These are phyloP conservation scores for Parascotia fuliginaria DNA, from an alignment of 2,888 invertebrate genomes.

Conservation along the genomic window DNA sequence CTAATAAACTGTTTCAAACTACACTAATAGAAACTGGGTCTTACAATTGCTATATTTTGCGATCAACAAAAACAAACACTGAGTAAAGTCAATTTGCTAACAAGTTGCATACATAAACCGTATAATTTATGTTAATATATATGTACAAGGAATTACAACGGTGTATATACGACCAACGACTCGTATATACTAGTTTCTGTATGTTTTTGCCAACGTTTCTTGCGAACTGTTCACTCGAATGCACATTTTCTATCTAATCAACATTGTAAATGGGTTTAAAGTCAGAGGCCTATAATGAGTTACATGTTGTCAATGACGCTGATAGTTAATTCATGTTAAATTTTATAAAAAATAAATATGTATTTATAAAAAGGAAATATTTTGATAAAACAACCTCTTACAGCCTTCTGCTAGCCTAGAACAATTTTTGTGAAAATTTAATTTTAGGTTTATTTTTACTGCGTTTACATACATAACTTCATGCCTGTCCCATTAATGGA, in stretches of 20 bases:
- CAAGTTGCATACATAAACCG: slow-evolving; percentile 8
- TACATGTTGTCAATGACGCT: slow-evolving; percentile 43
- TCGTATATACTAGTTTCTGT: slow-evolving; percentile 23
- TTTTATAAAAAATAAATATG: too few relatives aligned
- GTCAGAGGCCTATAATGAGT: slow-evolving; percentile 47
- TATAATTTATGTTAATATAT: slow-evolving; percentile 38
- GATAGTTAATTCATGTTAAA: too few relatives aligned
- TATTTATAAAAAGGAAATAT: too few relatives aligned
- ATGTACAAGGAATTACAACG: slow-evolving; percentile 33
- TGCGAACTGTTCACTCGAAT: slow-evolving; percentile 35
- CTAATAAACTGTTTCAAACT: neutral
- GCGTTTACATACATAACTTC: too few relatives aligned
- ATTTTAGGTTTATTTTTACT: too few relatives aligned
- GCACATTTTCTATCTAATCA: slow-evolving; percentile 59
- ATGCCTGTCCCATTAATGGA: too few relatives aligned
- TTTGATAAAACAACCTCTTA: too few relatives aligned
- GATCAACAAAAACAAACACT: neutral
- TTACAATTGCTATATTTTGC: neutral
- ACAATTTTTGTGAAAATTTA: too few relatives aligned
- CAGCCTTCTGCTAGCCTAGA: too few relatives aligned
- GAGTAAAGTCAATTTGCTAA: slow-evolving; percentile 7
- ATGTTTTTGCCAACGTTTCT: slow-evolving; percentile 29
- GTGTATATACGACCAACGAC: slow-evolving; percentile 33
- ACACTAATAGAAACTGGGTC: neutral
- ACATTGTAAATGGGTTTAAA: slow-evolving; percentile 52